These are phyloP conservation scores for Lithosia quadra DNA, from an alignment of 2,888 invertebrate species.

Conservation along the genomic window DNA sequence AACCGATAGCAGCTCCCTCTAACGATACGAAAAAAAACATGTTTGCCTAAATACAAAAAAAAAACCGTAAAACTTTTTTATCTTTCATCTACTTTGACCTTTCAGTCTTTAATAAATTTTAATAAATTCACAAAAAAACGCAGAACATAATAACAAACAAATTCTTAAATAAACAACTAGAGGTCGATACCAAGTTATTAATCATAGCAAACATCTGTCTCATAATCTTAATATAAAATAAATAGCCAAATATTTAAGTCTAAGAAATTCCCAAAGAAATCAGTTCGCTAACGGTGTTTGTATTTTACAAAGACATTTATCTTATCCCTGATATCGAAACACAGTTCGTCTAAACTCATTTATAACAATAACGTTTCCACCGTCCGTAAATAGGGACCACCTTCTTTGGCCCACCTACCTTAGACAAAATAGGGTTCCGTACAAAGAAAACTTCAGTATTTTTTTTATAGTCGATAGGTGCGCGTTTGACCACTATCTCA, in stretches of 20 bases:
- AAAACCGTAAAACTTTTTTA: background rate
- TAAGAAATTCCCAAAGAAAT: slow-evolving; percentile 34
- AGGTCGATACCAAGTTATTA: background rate
- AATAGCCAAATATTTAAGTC: slow-evolving; percentile 10
- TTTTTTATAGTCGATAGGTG: too few relatives aligned
- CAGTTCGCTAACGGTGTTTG: slow-evolving; percentile 35
- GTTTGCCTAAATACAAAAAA: too few relatives aligned
- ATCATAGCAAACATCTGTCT: slow-evolving; percentile 2
- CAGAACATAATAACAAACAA: background rate
- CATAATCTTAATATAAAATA: slow-evolving; percentile 15
- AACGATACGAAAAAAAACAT: too few relatives aligned
- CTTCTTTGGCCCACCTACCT: slow-evolving; percentile 13
- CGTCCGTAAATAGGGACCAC: slow-evolving; percentile 36
- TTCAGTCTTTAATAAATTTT: background rate
- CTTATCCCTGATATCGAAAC: slow-evolving; percentile 41
- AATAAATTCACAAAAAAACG: background rate
- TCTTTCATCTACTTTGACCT: background rate
- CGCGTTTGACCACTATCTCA: too few relatives aligned
- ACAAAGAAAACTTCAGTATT: too few relatives aligned
- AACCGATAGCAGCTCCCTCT: too few relatives aligned
- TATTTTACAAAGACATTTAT: slow-evolving; percentile 43
- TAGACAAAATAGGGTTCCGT: slow-evolving; percentile 14
- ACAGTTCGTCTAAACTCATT: slow-evolving; percentile 49
- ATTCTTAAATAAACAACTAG: background rate
- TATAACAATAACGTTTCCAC: slow-evolving; percentile 46